Evolutionary conservation across 1,140 invertebrate genomes (phyloP), one percentile per base, ranked within the genome.

Genomic region (Globodera ellingtonae): DNA sequence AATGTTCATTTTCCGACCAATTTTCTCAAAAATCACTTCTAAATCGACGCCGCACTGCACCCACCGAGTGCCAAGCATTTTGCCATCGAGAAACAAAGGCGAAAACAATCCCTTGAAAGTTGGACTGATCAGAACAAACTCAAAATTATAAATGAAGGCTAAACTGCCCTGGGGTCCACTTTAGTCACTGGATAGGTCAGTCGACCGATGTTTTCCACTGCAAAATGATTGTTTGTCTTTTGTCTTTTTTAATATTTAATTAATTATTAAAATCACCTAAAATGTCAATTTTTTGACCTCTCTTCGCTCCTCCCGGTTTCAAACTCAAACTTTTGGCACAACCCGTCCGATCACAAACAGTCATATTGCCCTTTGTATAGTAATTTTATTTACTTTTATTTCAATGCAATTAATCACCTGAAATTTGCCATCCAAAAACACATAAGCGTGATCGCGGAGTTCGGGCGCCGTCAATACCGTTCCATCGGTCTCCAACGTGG

Each of bases 41-140:
- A 81, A 70, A 56, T 82, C 72, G 18, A 82, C 67, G 3, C 81
- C 59, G 71, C 81, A 82, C 66, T 82, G 82, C 0, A 48, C 50
- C 81, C 81, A 83, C n/a, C 70, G 24, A 46, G 75, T 84, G 7
- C 24, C 67, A 8, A 35, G 24, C 18, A 35, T 3, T 70, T 47
- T 70, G 0, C 67, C 24, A 13, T 70, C 46, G 67, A 35, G 24
- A 18, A 35, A 47, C 7, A 70, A 35, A 13, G 67, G 67, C 24
- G 67, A 8, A 59, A 59, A 59, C 9, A 59, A 59, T 70, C 67
- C 67, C 24, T 70, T 21, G 13, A 65, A 5, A 10, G 24, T 35
- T 35, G 24, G 24, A 24, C 10, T 70, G 6, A 6, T 13, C 9
- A 13, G 24, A 70, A 70, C 3, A 10, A 9, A 9, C 35, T 67